These are phyloP conservation scores for Callopanchax toddi DNA, from an alignment of 2,113 vertebrate genomes.

Conservation along the genomic window DNA sequence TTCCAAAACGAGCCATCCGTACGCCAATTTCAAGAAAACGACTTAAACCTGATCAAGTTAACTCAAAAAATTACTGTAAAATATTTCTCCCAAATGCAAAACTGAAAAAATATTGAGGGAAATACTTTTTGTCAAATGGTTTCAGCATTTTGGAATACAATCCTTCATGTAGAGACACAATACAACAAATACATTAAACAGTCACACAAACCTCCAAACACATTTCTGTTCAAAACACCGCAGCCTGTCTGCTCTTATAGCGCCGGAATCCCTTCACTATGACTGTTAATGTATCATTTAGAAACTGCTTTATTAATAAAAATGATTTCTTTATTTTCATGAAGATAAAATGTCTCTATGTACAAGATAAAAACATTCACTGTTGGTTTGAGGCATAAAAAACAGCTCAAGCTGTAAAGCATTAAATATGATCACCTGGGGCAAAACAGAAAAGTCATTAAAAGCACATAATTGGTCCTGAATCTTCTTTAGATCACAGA, in stretches of 20 bases:
- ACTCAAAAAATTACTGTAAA: constrained; percentile 3
- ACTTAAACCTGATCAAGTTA: background rate
- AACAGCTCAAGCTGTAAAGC: too few species aligned
- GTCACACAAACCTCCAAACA: constrained; percentile 1
- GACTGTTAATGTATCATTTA: background rate
- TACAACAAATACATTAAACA: constrained; percentile 29
- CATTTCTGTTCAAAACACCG: constrained; percentile 11
- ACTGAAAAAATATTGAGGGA: background rate
- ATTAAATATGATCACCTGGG: too few species aligned
- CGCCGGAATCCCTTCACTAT: background rate
- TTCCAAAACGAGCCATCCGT: constrained; percentile 63
- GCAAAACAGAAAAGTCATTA: too few species aligned
- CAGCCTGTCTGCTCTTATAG: background rate
- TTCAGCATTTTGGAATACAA: constrained; percentile 69
- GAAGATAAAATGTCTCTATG: too few species aligned
- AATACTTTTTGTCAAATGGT: background rate
- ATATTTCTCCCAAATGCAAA: constrained; percentile 15
- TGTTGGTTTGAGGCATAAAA: too few species aligned
- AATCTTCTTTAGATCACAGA: too few species aligned
- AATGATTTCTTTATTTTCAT: background rate
- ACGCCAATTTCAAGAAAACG: background rate
- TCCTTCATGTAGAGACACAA: constrained; percentile 49
- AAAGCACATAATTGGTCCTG: too few species aligned
- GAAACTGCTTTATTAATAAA: too few species aligned
- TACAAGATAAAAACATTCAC: too few species aligned